Percentiles rank a stretch among this genome's conserved stretches.
phyloP scores from a whole-genome alignment of 2,888 invertebrate species.

The Volucella zonaria region DNA sequence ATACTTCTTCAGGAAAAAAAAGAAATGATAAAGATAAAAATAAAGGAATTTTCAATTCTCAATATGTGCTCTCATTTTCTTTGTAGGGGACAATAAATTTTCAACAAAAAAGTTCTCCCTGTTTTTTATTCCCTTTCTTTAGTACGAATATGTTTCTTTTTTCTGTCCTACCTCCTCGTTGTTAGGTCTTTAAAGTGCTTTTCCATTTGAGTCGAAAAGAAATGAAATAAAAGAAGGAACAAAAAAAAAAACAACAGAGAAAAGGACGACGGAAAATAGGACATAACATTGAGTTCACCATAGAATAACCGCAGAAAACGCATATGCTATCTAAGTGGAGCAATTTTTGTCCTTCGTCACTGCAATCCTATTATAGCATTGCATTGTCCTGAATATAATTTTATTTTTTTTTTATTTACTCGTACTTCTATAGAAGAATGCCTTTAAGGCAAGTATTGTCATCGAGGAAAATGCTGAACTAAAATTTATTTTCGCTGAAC shows the following conservation, averaged over 20 bases:
- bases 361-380: conserved; percentile 67
- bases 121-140: not conserved
- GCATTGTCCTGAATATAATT: conserved; percentile 62
- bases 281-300: conserved; percentile 67
- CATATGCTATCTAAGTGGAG: conserved; percentile 70
- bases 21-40: not conserved
- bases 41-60: conserved; percentile 66
- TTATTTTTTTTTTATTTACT: conserved; percentile 24
- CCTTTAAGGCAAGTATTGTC: not conserved
- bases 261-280: conserved; percentile 55
- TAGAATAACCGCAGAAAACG: conserved; percentile 67
- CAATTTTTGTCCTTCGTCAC: conserved; percentile 71
- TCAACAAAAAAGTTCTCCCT: conserved; percentile 50
- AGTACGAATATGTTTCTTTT: not conserved
- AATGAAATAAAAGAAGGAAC: conserved; percentile 17
- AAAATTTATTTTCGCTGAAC: too few relatives aligned
- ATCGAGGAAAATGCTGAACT: not conserved
- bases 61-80: conserved; percentile 67
- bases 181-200: conserved; percentile 46
- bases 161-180: conserved; percentile 5
- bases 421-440: too few relatives aligned
- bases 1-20: not conserved
- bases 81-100: conserved; percentile 69
- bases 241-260: conserved; percentile 19
- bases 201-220: conserved; percentile 45